These are phyloP conservation scores for Mythimna pallens DNA, from an alignment of 2,888 invertebrate genomes.

Conservation along the genomic window DNA sequence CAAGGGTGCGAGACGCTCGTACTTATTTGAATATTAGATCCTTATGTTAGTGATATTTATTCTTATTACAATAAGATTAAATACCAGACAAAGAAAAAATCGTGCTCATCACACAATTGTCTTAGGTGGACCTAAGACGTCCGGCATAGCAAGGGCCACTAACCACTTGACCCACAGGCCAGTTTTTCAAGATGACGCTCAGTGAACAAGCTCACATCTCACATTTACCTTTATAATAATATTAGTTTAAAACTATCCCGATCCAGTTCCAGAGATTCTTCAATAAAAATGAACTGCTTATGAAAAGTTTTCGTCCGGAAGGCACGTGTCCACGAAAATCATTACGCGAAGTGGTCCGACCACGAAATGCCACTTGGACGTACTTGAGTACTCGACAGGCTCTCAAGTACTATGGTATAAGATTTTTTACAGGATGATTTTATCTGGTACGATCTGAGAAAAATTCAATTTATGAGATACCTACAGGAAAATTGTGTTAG, in stretches of 20 bases:
- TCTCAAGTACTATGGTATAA: slow-evolving; percentile 24
- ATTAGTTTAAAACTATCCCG: neutral
- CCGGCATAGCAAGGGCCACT: no score
- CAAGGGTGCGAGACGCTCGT: neutral
- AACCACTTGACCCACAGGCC: no score
- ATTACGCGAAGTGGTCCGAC: slow-evolving; percentile 40
- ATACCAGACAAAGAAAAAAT: no score
- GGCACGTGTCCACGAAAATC: slow-evolving; percentile 37
- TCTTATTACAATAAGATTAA: no score
- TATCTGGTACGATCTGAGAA: neutral
- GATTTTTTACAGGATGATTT: neutral
- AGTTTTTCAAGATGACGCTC: no score
- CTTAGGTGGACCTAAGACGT: no score
- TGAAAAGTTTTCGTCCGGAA: slow-evolving; percentile 5
- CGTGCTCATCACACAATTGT: no score
- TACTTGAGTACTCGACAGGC: slow-evolving; percentile 33
- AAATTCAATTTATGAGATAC: neutral
- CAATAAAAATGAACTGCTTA: neutral
- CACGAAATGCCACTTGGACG: slow-evolving; percentile 27
- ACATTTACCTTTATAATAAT: no score
- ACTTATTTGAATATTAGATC: slow-evolving; percentile 1
- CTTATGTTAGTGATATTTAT: neutral
- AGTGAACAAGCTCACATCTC: no score
- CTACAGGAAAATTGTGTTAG: no score
- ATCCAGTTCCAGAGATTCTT: neutral